Evolutionary conservation across 2,888 invertebrate species (phyloP).

Genomic region (Lumbricus terrestris): DNA sequence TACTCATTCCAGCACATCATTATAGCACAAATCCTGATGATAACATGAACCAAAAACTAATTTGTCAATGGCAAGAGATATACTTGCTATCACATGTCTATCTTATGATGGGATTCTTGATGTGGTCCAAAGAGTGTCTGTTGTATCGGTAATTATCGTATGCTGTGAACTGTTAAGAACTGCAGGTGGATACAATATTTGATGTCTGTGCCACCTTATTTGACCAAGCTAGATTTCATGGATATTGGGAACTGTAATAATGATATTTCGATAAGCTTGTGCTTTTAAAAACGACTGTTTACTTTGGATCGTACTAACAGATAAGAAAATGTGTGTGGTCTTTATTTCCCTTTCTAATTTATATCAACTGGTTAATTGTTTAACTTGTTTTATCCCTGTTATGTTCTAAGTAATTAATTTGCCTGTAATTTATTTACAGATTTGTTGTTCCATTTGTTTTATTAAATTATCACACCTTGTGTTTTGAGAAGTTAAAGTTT

Average conservation of each 20-base stretch:
- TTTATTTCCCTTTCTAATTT: not conserved
- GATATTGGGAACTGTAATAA: not conserved
- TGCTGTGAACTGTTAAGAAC: not conserved
- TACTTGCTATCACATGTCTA: no score
- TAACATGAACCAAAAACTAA: no score
- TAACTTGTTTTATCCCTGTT: not conserved
- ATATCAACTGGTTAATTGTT: not conserved
- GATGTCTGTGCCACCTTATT: not conserved
- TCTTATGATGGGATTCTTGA: no score
- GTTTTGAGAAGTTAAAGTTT: not conserved
- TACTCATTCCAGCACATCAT: no score
- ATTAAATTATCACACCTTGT: not conserved
- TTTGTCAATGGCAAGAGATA: no score
- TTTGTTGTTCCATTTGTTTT: not conserved
- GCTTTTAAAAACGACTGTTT: not conserved
- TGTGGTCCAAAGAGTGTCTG: no score
- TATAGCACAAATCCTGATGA: no score
- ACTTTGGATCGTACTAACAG: not conserved
- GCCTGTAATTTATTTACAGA: not conserved
- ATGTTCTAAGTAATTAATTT: not conserved
- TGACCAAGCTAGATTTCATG: not conserved
- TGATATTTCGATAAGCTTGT: not conserved
- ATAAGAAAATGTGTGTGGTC: not conserved
- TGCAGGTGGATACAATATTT: not conserved
- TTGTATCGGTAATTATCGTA: not conserved